phyloP scores from a whole-genome alignment of 2,888 invertebrate genomes.

The Sericinus montela region DNA sequence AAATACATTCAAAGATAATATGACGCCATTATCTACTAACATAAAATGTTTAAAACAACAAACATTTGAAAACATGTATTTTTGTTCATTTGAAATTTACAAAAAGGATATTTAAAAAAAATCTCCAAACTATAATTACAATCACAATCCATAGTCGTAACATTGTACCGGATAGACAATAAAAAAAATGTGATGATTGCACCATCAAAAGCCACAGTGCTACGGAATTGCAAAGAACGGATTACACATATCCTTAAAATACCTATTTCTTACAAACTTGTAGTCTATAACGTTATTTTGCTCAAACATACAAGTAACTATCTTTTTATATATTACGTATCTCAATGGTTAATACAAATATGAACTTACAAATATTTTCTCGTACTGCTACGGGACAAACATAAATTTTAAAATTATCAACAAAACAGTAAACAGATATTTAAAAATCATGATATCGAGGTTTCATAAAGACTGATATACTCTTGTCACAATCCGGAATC shows the following conservation, averaged over 20 bases:
- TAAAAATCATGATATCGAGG: conserved; percentile 22
- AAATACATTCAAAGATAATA: conserved; percentile 31
- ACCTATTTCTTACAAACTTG: background rate
- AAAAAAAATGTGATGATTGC: background rate
- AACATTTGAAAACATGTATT: background rate
- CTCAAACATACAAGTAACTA: background rate
- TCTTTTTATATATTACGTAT: background rate
- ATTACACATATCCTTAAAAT: conserved; percentile 6
- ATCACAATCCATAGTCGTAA: background rate
- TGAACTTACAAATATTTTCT: background rate
- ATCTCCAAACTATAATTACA: background rate
- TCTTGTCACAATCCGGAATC: conserved; percentile 48
- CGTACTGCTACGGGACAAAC: background rate
- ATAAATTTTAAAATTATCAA: conserved; percentile 5
- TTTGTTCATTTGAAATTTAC: conserved; percentile 1
- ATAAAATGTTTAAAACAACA: background rate
- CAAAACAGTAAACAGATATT: conserved; percentile 10
- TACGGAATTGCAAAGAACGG: background rate
- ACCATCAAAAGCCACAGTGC: background rate
- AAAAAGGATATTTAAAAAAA: conserved; percentile 3
- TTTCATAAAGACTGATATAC: conserved; percentile 36
- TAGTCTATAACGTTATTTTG: background rate
- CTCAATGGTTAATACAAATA: conserved; percentile 4
- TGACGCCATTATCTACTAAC: conserved; percentile 12
- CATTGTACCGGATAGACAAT: background rate